Base-by-base conservation (phyloP, 2,797 vertebrate genomes). In the Brotula barbata region DNA sequence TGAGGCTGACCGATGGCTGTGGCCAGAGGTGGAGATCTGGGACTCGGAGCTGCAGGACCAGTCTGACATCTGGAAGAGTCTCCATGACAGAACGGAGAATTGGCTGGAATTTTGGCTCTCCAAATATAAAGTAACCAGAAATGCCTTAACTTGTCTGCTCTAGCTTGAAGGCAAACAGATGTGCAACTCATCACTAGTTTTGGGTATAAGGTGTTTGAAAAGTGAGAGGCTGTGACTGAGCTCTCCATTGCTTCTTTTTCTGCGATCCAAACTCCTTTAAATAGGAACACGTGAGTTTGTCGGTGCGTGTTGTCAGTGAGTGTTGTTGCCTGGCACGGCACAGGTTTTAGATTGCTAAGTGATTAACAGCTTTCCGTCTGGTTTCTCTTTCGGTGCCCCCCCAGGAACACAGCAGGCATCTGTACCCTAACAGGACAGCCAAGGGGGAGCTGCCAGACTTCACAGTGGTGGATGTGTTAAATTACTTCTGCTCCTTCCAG, bases 31-130 rank as follows among this genome's bases (percentile, higher is more conserved):
- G 56, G 64, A 85, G 25, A 62, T 25, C 54, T 89, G 85, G 91
- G 62, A 69, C 12, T 39, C n/a, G 0, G 54, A 73, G 43, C 60
- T 70, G 15, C 61, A 49, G 48, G 16, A 71, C 37, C 57, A 52
- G 22, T 13, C 46, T 6, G 15, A 82, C 55, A 56, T 53, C 45
- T 84, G 78, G 80, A 44, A 61, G 3, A 37, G 44, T 42, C 78
- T 89, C 61, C 48, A 82, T 5, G 57, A 71, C 33, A 75, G 44
- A 53, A 80, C 78, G n/a, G 61, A 63, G 1, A 16, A 45, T 5
- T 90, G 87, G 89, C 64, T 92, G 43, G 45, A 81, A 13, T 25
- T 23, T 34, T 91, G 89, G 90, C 76, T 46, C 12, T 47, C 56
- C 28, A 87, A 84, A 80, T 89, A 83, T 72, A 82, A 81, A 79